Conservation (phyloP, 2,888 invertebrate species). For the Microplitis manilae region DNA sequence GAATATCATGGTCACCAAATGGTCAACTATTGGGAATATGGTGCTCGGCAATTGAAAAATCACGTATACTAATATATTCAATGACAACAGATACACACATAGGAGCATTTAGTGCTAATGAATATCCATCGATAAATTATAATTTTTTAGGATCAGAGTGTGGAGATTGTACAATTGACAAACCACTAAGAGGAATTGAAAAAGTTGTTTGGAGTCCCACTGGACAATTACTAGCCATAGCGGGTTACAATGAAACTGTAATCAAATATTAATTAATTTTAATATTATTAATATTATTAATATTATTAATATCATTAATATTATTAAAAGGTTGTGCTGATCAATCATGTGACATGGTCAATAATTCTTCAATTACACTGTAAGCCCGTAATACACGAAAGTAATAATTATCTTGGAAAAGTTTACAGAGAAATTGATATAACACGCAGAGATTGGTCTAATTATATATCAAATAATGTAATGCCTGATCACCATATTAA, state of each 20-base stretch:
- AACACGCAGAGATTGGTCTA: conserved; percentile 48
- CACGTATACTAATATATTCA: conserved; percentile 66
- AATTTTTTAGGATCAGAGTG: background rate
- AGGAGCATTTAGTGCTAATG: conserved; percentile 58
- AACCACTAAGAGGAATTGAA: conserved; percentile 62
- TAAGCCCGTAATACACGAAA: conserved; percentile 62
- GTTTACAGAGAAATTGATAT: conserved; percentile 62
- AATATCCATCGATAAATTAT: conserved; percentile 10
- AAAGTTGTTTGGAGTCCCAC: conserved; percentile 64
- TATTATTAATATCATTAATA: conserved; percentile 15
- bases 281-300: conserved; percentile 6
- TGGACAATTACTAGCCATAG: conserved; percentile 65
- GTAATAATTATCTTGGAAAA: conserved; percentile 59
- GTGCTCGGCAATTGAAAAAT: conserved; percentile 61
- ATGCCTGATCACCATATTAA: conserved; percentile 19
- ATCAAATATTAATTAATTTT: background rate
- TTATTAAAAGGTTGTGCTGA: conserved; percentile 58
- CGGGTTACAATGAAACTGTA: conserved; percentile 67
- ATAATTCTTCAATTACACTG: conserved; percentile 60
- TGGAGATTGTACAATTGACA: conserved; percentile 15
- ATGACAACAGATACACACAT: conserved; percentile 60
- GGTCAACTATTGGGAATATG: conserved; percentile 66
- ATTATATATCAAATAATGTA: background rate
- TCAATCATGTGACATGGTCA: conserved; percentile 68
- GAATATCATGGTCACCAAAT: conserved; percentile 67